Base-by-base conservation (phyloP, 2,797 vertebrate species). In the Dromococcyx pavoninus region DNA sequence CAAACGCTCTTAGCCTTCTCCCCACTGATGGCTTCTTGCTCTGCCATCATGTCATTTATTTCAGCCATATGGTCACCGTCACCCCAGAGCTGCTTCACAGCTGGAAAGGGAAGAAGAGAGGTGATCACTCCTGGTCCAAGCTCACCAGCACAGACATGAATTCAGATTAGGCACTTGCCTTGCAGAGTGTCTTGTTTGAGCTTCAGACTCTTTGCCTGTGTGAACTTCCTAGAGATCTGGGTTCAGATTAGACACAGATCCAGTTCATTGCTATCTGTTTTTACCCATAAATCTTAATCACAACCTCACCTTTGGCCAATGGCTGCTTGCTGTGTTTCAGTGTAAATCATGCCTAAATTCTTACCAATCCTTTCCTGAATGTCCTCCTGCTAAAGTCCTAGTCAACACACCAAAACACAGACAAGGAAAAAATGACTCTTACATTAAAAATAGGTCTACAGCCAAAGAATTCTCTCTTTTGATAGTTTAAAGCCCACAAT, bases 31-130 rank as follows among this genome's bases (percentile, higher is more conserved):
- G 96, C 91, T 14, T 87, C 95, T 43, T 97, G 97, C 97, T 99
- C 98, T 83, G 96, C 91, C 94, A 98, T 7, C 98, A 99, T 98
- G 93, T 98, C 98, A 89, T 98, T 96, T 53, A 99, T 90, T 90
- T 98, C 98, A 0, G 33, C 64, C 50, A 62, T 91, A 44, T 97
- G 91, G 95, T 98, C 98, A 18, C 91, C 92, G 3, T 80, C 69
- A 48, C 98, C 98, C 98, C 98, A 98, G 19, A 99, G 94, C 87
- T 83, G 97, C 70, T 91, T 96, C 65, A 98, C 86, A 88, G 98
- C 98, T 98, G 53, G 15, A 93, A 61, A 32, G 66, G 77, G 43
- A 86, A 18, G 15, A 37, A 39, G 23, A 93, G n/a, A 89, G 65
- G 81, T 53, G 17, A 39, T 75, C 58, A 84, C 19, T 74, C 18